Base-by-base conservation (phyloP, 2,113 vertebrate genomes). In the Hippocampus zosterae region DNA sequence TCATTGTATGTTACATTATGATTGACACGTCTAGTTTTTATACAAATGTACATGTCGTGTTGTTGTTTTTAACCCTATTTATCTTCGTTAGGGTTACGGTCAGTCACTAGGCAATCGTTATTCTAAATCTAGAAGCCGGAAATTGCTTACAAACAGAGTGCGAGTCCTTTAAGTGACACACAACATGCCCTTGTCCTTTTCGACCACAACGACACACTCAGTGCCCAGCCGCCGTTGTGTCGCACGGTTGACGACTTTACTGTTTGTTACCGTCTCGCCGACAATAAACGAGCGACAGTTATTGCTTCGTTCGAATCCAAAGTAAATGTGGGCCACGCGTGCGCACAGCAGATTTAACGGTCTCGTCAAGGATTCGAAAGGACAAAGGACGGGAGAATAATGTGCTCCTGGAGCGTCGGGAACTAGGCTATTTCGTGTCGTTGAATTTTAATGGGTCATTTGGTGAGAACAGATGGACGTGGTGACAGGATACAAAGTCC, bases 131-230 rank as follows among this genome's bases (percentile, higher is more conserved):
- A 37, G 33, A 37, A 37, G 1, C 33, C 13, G 2, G n/a, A 62
- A 40, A 41, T 10, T 41, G 60, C 33, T 62, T 10, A 62, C 33
- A 62, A 62, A 9, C 60, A 19, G 33, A 40, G 27, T 19, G 40
- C 33, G 33, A 59, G 57, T 15, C 13, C 27, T 62, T 40, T 10
- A 23, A 57, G 15, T 1, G 7, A 62, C 33, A 44, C 55, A 68
- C 18, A 23, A 77, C 46, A 29, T 29, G 70, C 75, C 62, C 53
- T 56, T 37, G 55, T 11, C 50, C 63, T 71, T 59, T n/a, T 12
- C 41, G 56, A 75, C n/a, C 64, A 71, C 74, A 55, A 62, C 16
- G 56, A 74, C 25, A 37, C 6, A 16, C 23, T 8, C 6, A 10
- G 57, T 19, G 57, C 76, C 33, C 19, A 21, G 8, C 10, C 65